Conservation (phyloP, 2,888 invertebrate genomes). For the Drymonia ruficornis region DNA sequence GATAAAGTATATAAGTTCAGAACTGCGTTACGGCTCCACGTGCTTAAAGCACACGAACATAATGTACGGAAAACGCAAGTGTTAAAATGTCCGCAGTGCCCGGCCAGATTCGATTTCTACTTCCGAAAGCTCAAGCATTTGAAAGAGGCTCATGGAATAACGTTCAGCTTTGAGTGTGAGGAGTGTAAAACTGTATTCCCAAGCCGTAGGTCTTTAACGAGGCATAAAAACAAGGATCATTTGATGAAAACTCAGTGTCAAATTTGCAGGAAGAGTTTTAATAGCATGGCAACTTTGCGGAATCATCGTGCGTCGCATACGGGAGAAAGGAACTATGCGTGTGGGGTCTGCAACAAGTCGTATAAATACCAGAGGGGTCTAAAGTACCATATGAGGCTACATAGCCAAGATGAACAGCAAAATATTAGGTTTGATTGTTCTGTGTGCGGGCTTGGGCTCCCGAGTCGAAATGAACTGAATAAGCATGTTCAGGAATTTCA, state of each 20-base stretch:
- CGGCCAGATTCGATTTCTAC: slow-evolving; percentile 65
- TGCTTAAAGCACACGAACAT: slow-evolving; percentile 64
- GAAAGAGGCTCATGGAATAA: slow-evolving; percentile 62
- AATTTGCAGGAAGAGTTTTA: slow-evolving; percentile 77
- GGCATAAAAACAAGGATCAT: slow-evolving; percentile 68
- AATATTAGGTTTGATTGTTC: slow-evolving; percentile 52
- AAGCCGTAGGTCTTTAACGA: slow-evolving; percentile 59
- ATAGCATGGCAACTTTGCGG: slow-evolving; percentile 59
- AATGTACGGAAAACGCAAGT: slow-evolving; percentile 52
- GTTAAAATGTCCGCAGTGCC: slow-evolving; percentile 63
- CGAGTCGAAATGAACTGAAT: slow-evolving; percentile 53
- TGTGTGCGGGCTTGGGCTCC: slow-evolving; percentile 53
- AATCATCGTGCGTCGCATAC: slow-evolving; percentile 66
- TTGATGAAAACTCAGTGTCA: slow-evolving; percentile 73
- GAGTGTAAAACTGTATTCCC: slow-evolving; percentile 60
- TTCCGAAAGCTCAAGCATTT: slow-evolving; percentile 69
- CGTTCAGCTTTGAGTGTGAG: slow-evolving; percentile 64
- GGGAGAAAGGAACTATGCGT: slow-evolving; percentile 60
- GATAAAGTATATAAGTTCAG: slow-evolving; percentile 76
- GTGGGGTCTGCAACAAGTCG: slow-evolving; percentile 75
- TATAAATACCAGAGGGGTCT: slow-evolving; percentile 77
- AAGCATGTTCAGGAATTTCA: slow-evolving; percentile 66
- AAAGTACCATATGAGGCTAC: slow-evolving; percentile 68
- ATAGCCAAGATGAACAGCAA: slow-evolving; percentile 40
- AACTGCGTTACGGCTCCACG: slow-evolving; percentile 64